Base-by-base conservation (phyloP, 1,140 invertebrate genomes). In the Plectrocnemia conspersa region DNA sequence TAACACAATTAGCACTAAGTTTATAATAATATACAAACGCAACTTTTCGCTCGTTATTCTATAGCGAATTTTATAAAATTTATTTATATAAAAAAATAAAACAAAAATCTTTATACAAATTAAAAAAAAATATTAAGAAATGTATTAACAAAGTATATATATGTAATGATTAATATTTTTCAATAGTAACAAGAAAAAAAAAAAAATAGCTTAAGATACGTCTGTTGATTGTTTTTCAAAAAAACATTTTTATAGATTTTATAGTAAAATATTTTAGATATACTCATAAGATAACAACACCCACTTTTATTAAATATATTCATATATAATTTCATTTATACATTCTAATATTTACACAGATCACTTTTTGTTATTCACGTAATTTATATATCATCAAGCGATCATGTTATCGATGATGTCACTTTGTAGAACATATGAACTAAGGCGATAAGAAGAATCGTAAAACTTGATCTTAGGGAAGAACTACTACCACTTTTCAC, bases 401-500 rank as follows among this genome's bases (percentile, higher is more conserved):
- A 47, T 47, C 44, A 47, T 15, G 44, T 47, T 47, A 25, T 18
- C n/a, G n/a, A 9, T 4, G 13, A 27, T 15, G 22, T 47, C 23
- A 25, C 3, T 7, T 21, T 25, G 44, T 22, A 13, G 23, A 25
- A 25, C 19, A 25, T 23, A 24, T 23, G 24, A 47, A 23, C 9
- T 25, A 4, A 15, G 13, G 13, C 44, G 22, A 47, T 18, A 25
- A 13, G 44, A 13, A 25, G 3, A 15, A 13, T 25, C 3, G 27
- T n/a, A n/a, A n/a, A n/a, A n/a, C n/a, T n/a, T n/a, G n/a, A n/a
- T n/a, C n/a, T n/a, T n/a, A 47, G 3, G 19, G 23, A 11, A 3
- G 44, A 13, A 24, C 22, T 25, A 13, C 44, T 25, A 13, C 44
- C 44, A 27, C 47, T 49, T 49, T 49, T 49, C 25, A 49, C 47